Base-by-base conservation (phyloP, 2,797 vertebrate genomes). In the Sebastolobus alascanus region DNA sequence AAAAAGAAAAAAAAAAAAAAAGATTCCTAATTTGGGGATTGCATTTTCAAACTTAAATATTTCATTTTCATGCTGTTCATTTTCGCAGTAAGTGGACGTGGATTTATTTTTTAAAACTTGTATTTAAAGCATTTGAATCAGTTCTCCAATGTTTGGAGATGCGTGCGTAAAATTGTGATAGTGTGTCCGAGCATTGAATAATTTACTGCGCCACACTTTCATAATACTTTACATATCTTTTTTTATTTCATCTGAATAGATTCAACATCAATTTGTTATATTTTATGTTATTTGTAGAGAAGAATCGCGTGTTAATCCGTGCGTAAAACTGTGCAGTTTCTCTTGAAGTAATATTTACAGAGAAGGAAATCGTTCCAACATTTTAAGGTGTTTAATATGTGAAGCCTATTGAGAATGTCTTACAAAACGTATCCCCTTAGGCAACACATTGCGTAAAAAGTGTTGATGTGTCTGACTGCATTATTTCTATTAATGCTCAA, bases 101-200 rank as follows among this genome's bases (percentile, higher is more conserved):
- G 14, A 35, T 50, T 69, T 79, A 27, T 20, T 54, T 67, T 70
- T 46, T 8, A 0, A 10, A n/a, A 35, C 5, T 25, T 79, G 6
- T 25, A 67, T 84, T 61, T 58, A 12, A 60, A 52, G 2, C 1
- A 18, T 69, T 74, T 74, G 1, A 65, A 67, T 46, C 37, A 40
- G 27, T n/a, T 16, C 50, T 65, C 2, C 12, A 67, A 18, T 67
- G 38, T 80, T 75, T 76, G 38, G 52, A 58, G 29, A 77, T 43
- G 8, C 52, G 73, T 89, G 86, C 81, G 54, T 87, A 80, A 86
- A 84, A 52, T 29, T 50, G 27, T 54, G 14, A 58, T 29, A 13
- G 22, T 38, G 29, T 52, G 37, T 55, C 22, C 10, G 50, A 40
- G 2, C 4, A 9, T 27, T 67, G 25, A 18, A 68, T 18, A 61